phyloP scores from a whole-genome alignment of 2,113 vertebrate species.

The Callorhinus ursinus region DNA sequence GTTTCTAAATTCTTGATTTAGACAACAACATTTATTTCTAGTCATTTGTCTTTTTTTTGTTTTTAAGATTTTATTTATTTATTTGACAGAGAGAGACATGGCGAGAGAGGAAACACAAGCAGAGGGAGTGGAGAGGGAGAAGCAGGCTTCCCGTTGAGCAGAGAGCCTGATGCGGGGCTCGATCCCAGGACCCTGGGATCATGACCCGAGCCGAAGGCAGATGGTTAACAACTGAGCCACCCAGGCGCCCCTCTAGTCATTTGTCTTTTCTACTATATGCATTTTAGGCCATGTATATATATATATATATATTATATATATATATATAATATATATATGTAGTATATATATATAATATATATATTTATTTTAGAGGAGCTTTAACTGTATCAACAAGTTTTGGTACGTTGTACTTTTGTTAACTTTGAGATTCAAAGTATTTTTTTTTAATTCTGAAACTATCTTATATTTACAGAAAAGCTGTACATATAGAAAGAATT shows the following conservation, averaged over 20 bases:
- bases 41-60: not conserved
- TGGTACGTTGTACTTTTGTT: not conserved
- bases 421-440: not conserved
- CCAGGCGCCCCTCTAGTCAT: too few relatives aligned
- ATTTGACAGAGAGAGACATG: too few relatives aligned
- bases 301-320: not conserved
- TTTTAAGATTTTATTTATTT: too few relatives aligned
- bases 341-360: too few relatives aligned
- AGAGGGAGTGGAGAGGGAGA: too few relatives aligned
- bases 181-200: too few relatives aligned
- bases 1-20: not conserved
- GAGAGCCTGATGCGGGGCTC: too few relatives aligned
- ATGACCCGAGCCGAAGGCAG: too few relatives aligned
- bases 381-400: not conserved
- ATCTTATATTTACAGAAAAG: not conserved
- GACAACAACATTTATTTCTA: not conserved
- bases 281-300: not conserved
- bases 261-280: not conserved
- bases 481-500: not conserved
- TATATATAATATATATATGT: too few relatives aligned
- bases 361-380: not conserved
- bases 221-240: too few relatives aligned
- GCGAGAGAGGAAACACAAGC: too few relatives aligned
- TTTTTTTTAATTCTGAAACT: not conserved
- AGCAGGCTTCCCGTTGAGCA: too few relatives aligned